These are phyloP conservation scores for Ornithoptera priamus DNA, from an alignment of 2,888 invertebrate species.

Conservation along the genomic window DNA sequence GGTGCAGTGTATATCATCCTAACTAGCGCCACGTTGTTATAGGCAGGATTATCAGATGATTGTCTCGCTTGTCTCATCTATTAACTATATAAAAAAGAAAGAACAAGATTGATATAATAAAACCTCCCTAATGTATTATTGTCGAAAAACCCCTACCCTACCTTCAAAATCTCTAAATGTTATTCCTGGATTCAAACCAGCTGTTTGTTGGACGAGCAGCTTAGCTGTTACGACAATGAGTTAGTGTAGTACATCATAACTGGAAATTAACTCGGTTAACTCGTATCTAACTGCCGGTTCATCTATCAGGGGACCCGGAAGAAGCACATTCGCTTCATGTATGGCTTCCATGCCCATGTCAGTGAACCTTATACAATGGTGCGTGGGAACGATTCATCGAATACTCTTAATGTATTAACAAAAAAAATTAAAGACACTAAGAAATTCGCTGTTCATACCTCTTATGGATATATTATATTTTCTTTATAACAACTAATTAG, in stretches of 20 bases:
- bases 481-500: too few species aligned
- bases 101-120: too few species aligned
- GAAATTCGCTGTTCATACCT: too few species aligned
- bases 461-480: too few species aligned
- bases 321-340: not conserved
- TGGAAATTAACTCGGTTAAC: not conserved
- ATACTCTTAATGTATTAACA: not conserved
- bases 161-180: too few species aligned
- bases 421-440: not conserved
- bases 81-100: too few species aligned
- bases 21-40: too few species aligned
- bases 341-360: slow-evolving; percentile 44
- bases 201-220: not conserved
- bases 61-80: too few species aligned
- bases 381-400: slow-evolving; percentile 55
- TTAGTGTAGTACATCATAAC: not conserved
- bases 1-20: too few species aligned
- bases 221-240: not conserved
- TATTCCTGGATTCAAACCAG: not conserved
- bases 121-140: too few species aligned
- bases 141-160: too few species aligned
- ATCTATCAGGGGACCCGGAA: slow-evolving; percentile 1
- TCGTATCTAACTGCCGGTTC: not conserved
- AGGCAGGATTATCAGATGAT: too few species aligned
- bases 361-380: slow-evolving; percentile 61